Evolutionary conservation across 2,797 vertebrate species (phyloP), one percentile per base, ranked within the genome.

Genomic region (Clarias fuscus): DNA sequence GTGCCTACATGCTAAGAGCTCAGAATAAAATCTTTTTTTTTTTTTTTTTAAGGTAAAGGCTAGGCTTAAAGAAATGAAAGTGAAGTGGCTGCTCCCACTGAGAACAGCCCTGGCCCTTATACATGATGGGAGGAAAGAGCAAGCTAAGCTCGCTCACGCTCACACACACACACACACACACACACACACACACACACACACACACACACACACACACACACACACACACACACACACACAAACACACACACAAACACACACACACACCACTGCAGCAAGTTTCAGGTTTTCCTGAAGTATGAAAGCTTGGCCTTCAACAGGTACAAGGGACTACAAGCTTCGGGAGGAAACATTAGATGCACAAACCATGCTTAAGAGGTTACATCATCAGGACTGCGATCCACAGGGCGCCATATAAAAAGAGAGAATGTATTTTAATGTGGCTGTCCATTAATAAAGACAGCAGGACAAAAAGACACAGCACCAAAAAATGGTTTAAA

Each of bases 81-180:
- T 85, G 77, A 79, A 81, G 84, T 62, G 84, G 67, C n/a, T 72
- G 37, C 77, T 56, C 80, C 68, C 80, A 82, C 17, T 1, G 8
- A 68, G n/a, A 64, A 71, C 53, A 72, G 56, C 59, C 58, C 56
- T 81, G n/a, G 56, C 27, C 27, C 67, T 80, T n/a, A 53, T 72
- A 81, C 58, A 85, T 72, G 62, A 58, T 22, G 27, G 53, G 62
- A 59, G 20, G 59, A 64, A 75, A 75, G 48, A 40, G 27, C 56
- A 80, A 13, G 64, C 80, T 68, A 18, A 72, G 67, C 67, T 64
- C 67, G 53, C 24, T 53, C 48, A 53, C 48, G 11, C 48, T 2
- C 48, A 53, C 40, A 40, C 40, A 40, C 40, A 40, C 40, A 40
- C 40, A 40, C 37, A 64, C n/a, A 40, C 40, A 40, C 40, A 40